A percentile compares a stretch with the other conserved stretches of the same genome.
phyloP scores from a whole-genome alignment of 1,140 invertebrate genomes.

The Manduca sexta region DNA sequence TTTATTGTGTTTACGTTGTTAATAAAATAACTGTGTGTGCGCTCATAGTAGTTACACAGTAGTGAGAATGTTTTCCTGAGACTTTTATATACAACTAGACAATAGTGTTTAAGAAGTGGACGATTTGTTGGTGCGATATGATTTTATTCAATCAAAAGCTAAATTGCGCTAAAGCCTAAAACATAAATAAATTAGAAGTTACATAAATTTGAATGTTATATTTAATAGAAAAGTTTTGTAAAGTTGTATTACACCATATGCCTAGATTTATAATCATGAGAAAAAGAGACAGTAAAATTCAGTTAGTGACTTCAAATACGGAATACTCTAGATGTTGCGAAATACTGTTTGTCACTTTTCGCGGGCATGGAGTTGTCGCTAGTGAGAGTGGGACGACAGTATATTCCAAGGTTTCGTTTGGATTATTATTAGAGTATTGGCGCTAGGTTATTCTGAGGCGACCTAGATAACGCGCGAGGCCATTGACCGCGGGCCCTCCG shows the following conservation, averaged over 20 bases:
- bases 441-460: constrained; percentile 71
- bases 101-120: no score
- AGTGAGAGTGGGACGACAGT: constrained; percentile 58
- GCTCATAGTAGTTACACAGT: no score
- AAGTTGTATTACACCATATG: constrained; percentile 32
- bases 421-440: constrained; percentile 72
- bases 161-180: no score
- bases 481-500: constrained; percentile 69
- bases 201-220: constrained; percentile 25
- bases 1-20: no score
- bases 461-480: constrained; percentile 67
- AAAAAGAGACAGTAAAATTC: constrained; percentile 54
- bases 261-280: constrained; percentile 38
- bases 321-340: constrained; percentile 45
- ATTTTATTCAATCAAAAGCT: no score
- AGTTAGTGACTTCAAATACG: constrained; percentile 34
- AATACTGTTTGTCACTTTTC: constrained; percentile 47
- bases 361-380: constrained; percentile 31
- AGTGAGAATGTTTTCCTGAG: neutral
- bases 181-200: no score
- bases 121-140: no score
- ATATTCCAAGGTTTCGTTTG: constrained; percentile 54
- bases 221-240: constrained; percentile 27
- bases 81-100: no score
- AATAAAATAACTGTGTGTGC: no score